Conservation (phyloP, 92 coral and sea anemone genomes). For the Epizoanthus rinbou region DNA sequence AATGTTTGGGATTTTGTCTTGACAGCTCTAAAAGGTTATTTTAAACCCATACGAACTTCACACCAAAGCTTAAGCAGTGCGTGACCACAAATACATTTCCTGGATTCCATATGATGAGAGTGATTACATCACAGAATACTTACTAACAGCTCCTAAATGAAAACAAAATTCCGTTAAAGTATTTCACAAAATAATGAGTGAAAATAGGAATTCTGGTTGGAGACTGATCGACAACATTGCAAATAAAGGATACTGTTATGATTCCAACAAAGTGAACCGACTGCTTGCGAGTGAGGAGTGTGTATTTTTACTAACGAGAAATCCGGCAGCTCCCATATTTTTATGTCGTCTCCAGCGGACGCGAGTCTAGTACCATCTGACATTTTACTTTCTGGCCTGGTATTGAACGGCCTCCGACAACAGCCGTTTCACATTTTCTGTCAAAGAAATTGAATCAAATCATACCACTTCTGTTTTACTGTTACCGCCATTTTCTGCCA, state of each 20-base stretch:
- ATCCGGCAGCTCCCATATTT: conserved; percentile 92
- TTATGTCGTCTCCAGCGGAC: conserved; percentile 91
- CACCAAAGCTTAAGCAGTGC: too few species aligned
- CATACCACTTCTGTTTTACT: neutral
- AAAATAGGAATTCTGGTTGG: neutral
- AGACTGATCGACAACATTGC: neutral
- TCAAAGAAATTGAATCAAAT: conserved; percentile 3
- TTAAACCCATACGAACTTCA: too few species aligned
- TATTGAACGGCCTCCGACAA: conserved; percentile 6
- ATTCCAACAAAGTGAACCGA: conserved; percentile 92
- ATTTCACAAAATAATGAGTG: neutral
- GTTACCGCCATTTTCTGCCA: conserved; percentile 37
- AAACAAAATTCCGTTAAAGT: neutral
- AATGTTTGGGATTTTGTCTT: too few species aligned
- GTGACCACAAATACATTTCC: neutral
- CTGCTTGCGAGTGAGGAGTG: conserved; percentile 79
- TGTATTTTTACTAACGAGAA: conserved; percentile 70
- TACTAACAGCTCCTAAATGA: neutral
- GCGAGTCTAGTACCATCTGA: conserved; percentile 80
- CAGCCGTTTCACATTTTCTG: conserved; percentile 10
- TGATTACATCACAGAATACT: too few species aligned
- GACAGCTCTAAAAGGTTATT: too few species aligned
- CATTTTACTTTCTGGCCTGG: conserved; percentile 61
- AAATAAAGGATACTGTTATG: conserved; percentile 89
- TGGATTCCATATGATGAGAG: too few species aligned